Base-by-base conservation (phyloP, 2,888 invertebrate genomes). In the Ichneumoninae sp. region DNA sequence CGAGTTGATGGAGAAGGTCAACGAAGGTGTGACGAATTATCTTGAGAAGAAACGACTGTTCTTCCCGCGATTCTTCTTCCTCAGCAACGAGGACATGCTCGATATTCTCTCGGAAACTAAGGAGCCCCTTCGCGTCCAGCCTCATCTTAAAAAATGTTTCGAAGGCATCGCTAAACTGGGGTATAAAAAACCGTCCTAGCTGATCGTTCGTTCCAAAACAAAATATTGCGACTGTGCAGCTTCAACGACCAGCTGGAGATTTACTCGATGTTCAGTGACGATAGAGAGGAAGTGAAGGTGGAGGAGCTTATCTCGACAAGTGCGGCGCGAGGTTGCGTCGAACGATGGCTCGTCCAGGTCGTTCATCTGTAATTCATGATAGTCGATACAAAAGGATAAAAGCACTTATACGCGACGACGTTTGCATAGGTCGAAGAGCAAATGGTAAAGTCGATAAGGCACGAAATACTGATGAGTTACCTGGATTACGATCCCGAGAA, bases 31-130 rank as follows among this genome's bases (percentile, higher is more conserved):
- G 0, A 96, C 97, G 87, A 95, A 96, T 88, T 98, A 98, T 92
- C 94, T 98, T 84, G 97, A 98, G 94, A 97, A 96, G 94, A 98
- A 98, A 93, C 94, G 98, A 87, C 94, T 98, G 10, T 97, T 95
- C 93, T 98, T 98, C 92, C 96, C 97, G 57, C 95, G 98, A 92
- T 98, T 98, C 92, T 98, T 98, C 95, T 98, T 98, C 91, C 94
- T 98, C 82, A 98, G 98, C 6, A 98, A 98, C 92, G 97, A 98
- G 90, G 98, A 98, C 94, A 96, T 98, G 95, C 94, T 98, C 88
- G 97, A 98, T 94, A 97, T 98, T 89, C 94, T 98, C 84, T 97
- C 98, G 0, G 97, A 98, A 94, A 97, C 97, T 1, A 97, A 97
- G 94, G 97, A 98, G 92, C 97, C 97, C 0, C 93, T 96, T 7